Percentiles rank a stretch among this genome's conserved stretches.
These are phyloP conservation scores for Scelioninae gen. 1 DNA, from an alignment of 2,888 invertebrate species.

Conservation along the genomic window DNA sequence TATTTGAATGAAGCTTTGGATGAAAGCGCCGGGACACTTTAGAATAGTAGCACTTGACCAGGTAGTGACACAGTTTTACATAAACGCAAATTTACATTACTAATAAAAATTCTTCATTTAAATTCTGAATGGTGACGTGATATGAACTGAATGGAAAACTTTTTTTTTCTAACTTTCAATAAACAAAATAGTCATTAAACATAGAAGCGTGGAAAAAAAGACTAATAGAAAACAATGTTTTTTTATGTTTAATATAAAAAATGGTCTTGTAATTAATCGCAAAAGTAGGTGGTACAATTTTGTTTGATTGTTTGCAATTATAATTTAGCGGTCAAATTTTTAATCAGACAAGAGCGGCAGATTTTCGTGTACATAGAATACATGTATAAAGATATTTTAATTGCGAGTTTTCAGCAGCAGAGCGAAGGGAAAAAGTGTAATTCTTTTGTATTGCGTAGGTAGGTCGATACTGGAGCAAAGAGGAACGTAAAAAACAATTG, in stretches of 20 bases:
- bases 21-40: constrained; percentile 48
- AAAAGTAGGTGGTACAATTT: too few relatives aligned
- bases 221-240: too few relatives aligned
- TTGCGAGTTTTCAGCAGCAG: constrained; percentile 28
- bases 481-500: constrained; percentile 90
- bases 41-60: constrained; percentile 63
- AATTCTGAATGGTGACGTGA: constrained; percentile 39
- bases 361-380: constrained; percentile 27
- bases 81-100: constrained; percentile 62
- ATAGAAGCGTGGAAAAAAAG: too few relatives aligned
- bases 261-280: too few relatives aligned
- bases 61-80: constrained; percentile 63
- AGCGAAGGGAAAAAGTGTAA: constrained; percentile 43
- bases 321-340: constrained; percentile 13
- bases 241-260: too few relatives aligned
- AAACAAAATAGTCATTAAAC: constrained; percentile 19
- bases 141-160: neutral
- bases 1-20: constrained; percentile 41
- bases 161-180: neutral
- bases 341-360: constrained; percentile 22
- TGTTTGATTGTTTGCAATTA: too few relatives aligned
- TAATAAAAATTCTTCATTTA: constrained; percentile 55
- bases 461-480: constrained; percentile 91
- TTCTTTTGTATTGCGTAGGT: constrained; percentile 80
- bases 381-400: constrained; percentile 53